Evolutionary conservation across 2,888 invertebrate genomes (phyloP), one percentile per base, ranked within the genome.

Genomic region (Polylopha cassiicola): DNA sequence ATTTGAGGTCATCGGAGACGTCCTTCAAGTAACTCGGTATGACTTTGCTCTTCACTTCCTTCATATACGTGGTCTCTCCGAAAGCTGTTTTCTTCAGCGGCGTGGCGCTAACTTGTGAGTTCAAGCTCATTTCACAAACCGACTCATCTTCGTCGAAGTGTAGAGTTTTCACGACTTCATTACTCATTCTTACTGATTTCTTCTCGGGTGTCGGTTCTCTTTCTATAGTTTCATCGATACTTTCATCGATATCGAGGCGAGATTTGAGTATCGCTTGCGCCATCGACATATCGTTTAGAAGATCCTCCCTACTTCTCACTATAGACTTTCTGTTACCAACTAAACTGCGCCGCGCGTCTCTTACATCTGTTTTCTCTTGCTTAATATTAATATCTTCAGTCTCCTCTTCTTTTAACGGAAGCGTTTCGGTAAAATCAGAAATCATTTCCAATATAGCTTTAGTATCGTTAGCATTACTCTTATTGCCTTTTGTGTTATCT

Each of bases 141-240:
- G 74, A 69, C 4, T 77, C 75, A 2, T 77, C 75, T 14, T 58
- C 61, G 23, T 80, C 76, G 37, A 80, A 82, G 4, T 74, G 55
- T n/a, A 84, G 48, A 0, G 73, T 74, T 52, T 81, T 81, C 0
- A 78, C 73, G 0, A 82, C 73, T 15, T 77, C 78, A n/a, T 45
- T 59, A 48, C 73, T 75, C 13, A 61, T 33, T 11, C 67, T 54
- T 0, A 46, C 45, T 0, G 61, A 47, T 5, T 3, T 36, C 41
- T 4, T n/a, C 11, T 3, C 9, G 27, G 2, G 15, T 24, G n/a
- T 23, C 33, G 15, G 47, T 9, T 41, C n/a, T 7, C 26, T 24
- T 8, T 50, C 22, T 28, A 13, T 18, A 20, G 37, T 50, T 3
- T 51, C 58, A 21, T 51, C 52, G 1, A 36, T 41, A 0, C 55